phyloP scores from a whole-genome alignment of 2,113 vertebrate species.

The Sinocyclocheilus maitianheensis region DNA sequence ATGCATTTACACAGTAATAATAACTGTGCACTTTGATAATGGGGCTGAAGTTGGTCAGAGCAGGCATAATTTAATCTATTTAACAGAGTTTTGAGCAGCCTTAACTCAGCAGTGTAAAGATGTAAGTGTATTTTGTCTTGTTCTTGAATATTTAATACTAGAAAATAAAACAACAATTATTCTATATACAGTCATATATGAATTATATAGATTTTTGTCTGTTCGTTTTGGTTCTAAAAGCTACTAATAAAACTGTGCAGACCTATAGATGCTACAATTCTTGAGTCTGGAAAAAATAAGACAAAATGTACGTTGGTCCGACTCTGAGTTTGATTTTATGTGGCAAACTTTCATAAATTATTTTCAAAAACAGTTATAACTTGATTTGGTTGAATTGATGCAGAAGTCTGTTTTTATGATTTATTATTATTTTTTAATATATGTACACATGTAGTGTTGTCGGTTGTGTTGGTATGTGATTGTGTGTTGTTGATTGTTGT shows the following conservation, averaged over 20 bases:
- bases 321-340: not conserved
- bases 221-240: not conserved
- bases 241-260: not conserved
- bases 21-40: not conserved
- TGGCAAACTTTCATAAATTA: too few relatives aligned
- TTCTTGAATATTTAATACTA: not conserved
- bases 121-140: not conserved
- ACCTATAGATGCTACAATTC: not conserved
- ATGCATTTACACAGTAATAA: not conserved
- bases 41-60: not conserved
- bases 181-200: not conserved
- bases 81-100: not conserved
- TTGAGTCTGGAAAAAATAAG: not conserved
- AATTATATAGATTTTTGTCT: not conserved
- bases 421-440: too few relatives aligned
- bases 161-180: not conserved
- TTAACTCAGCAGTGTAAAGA: not conserved
- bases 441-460: too few relatives aligned
- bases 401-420: too few relatives aligned
- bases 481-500: too few relatives aligned
- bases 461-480: too few relatives aligned
- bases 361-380: too few relatives aligned
- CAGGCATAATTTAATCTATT: not conserved
- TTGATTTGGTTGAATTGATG: too few relatives aligned
- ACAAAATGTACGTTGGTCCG: not conserved